Evolutionary conservation across 2,113 vertebrate genomes (phyloP).

Genomic region (Anoura caudifer): DNA sequence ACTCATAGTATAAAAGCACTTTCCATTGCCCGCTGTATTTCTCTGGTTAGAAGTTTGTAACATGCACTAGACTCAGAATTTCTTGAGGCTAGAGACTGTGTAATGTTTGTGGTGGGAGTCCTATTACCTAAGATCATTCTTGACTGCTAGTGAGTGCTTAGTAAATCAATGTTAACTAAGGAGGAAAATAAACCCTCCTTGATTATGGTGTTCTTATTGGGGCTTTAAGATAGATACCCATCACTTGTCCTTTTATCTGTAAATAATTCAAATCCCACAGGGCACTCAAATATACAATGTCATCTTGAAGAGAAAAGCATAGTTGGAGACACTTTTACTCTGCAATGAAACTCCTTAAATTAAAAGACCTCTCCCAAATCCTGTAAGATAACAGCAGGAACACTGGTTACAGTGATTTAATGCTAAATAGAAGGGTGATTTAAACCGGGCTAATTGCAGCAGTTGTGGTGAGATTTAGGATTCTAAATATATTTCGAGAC

Average conservation of each 20-base stretch:
- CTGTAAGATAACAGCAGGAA: background rate
- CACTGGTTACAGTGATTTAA: background rate
- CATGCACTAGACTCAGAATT: background rate
- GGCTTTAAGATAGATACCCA: background rate
- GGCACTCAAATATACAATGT: background rate
- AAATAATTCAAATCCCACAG: background rate
- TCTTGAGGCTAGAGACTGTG: background rate
- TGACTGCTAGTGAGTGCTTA: background rate
- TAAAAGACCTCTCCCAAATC: background rate
- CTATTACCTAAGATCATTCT: background rate
- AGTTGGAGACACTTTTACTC: background rate
- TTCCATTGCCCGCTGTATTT: background rate
- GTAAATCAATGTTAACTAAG: background rate
- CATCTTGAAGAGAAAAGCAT: background rate
- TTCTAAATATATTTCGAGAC: background rate
- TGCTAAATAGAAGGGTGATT: background rate
- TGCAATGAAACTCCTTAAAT: background rate
- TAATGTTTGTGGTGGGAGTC: background rate
- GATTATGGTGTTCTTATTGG: background rate
- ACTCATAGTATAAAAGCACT: background rate
- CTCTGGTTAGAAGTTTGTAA: background rate
- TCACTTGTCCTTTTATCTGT: background rate
- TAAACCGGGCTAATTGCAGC: background rate
- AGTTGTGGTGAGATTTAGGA: background rate
- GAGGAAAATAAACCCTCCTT: background rate